Evolutionary conservation across 2,113 vertebrate genomes (phyloP), one percentile per base, ranked within the genome.

Genomic region (Penelope pileata): DNA sequence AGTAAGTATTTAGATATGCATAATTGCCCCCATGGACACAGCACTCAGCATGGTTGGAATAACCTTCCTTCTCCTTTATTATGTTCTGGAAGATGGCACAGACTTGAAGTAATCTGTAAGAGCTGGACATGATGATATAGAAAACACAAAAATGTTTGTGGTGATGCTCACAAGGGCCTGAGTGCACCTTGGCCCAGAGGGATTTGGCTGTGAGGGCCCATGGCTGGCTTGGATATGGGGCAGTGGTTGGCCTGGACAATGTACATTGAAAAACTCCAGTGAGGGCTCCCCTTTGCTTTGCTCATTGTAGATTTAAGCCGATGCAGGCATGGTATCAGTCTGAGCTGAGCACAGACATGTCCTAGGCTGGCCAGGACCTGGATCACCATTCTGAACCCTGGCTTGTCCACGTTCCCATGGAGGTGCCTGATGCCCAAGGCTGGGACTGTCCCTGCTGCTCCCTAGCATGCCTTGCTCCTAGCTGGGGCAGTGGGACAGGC

Each of bases 391-490:
- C 70, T 18, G 16, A 48, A 15, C 12, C 24, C 83, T 9, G 50
- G 16, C 11, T 12, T 2, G 0, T 45, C 9, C 12, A 4, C 9
- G 17, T 16, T 4, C 24, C 42, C 16, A 15, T 24, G 19, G 32
- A 54, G 4, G 5, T n/a, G 27, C 7, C 13, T 30, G 36, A 4
- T 22, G 6, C 18, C 58, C 0, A 0, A 3, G 26, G 10, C 10
- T 59, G n/a, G 34, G 40, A 26, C 23, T 78, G 27, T 6, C 12
- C 16, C 26, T 40, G 60, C 26, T 62, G 60, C 24, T 16, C 4
- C 5, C 9, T 60, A 16, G 16, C 12, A 23, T 54, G 7, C 8
- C 23, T 9, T 19, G 21, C 19, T 54, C 40, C 50, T 36, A 48
- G 6, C 24, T n/a, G 47, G 24, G 22, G 4, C 0, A 0, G 10